Percentiles rank a stretch among this genome's conserved stretches.
Evolutionary conservation across 2,888 invertebrate species (phyloP).

Genomic region (Alsophila aescularia): DNA sequence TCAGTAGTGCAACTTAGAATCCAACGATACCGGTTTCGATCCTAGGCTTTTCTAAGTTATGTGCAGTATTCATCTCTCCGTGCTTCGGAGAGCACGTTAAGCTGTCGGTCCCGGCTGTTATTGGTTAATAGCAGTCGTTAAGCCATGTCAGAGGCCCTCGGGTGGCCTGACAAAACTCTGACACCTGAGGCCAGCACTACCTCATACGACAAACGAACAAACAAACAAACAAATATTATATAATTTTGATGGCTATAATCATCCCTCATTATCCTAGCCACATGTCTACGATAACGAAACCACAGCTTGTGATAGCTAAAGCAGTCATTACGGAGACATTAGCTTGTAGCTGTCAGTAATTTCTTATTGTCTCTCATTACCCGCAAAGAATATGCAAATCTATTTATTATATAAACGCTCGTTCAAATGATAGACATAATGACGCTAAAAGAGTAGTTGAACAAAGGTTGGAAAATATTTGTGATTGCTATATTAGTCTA

Average conservation of each 20-base stretch:
- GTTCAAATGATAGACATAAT: constrained; percentile 9
- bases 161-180: no score
- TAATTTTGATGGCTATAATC: constrained; percentile 4
- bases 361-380: constrained; percentile 17
- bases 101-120: no score
- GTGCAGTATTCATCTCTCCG: no score
- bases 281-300: constrained; percentile 18
- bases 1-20: no score
- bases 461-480: not conserved
- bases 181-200: no score
- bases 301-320: constrained; percentile 7
- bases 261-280: constrained; percentile 5
- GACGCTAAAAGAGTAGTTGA: constrained; percentile 4
- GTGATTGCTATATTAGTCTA: not conserved
- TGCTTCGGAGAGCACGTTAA: no score
- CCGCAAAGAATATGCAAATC: constrained; percentile 8
- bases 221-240: no score
- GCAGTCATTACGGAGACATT: constrained; percentile 18
- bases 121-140: no score
- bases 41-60: no score
- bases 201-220: no score
- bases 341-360: constrained; percentile 12
- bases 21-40: no score
- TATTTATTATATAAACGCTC: constrained; percentile 14
- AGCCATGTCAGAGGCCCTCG: no score